Base-by-base conservation (phyloP, 1,140 invertebrate species). In the Vanessa atalanta region DNA sequence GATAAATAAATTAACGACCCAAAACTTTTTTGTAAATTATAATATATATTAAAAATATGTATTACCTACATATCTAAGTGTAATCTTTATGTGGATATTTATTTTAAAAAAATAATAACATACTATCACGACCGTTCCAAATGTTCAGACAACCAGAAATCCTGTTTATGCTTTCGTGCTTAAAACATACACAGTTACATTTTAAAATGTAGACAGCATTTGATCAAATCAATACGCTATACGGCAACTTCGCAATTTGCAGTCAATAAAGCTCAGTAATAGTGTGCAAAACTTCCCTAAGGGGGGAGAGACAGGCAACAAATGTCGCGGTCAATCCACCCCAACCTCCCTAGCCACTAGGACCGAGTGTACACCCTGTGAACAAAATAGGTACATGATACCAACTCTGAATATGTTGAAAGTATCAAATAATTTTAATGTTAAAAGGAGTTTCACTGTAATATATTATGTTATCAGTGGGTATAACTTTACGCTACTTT, bases 271-370 rank as follows among this genome's bases (percentile, higher is more conserved):
- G 76, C 76, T 72, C 71, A 75, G 80, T 82, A 77, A 79, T 77
- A 79, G 78, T 77, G 78, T 79, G 75, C 78, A 79, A 77, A 79
- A 73, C 70, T 79, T 74, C 67, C 47, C 47, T 47, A 20, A 57
- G 57, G 61, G 78, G 80, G 78, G 50, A 79, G 83, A 83, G 83
- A 83, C 80, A 72, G 77, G 82, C 83, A 81, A 89, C 88, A 86
- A 89, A 89, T 89, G 88, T 86, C 86, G 88, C 86, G 88, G 88
- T 89, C 88, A 89, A 78, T 81, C 65, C 57, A 31, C 26, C 72
- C 74, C 76, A 75, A 77, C 73, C 57, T 67, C 72, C 75, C 72
- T 26, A 72, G 61, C 78, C 65, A 20, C 79, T 79, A 77, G 75
- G 72, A 76, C 70, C 79, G 70, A 76, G 43, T 64, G 20, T 61